phyloP scores from a whole-genome alignment of 2,888 invertebrate species.

The Catocala fraxini region DNA sequence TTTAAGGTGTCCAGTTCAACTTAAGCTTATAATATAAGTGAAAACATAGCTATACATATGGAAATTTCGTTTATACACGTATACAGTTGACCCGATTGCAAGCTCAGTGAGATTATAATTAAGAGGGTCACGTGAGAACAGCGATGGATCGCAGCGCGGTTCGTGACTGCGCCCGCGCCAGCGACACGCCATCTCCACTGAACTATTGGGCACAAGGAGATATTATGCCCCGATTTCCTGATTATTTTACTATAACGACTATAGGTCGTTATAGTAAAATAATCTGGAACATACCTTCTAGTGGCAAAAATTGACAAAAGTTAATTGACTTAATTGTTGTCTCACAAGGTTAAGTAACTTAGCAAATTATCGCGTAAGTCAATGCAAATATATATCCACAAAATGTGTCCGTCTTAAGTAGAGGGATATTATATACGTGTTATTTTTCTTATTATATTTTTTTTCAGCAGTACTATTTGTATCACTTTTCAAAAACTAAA shows the following conservation, averaged over 20 bases:
- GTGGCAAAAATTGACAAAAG: no score
- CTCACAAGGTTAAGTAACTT: no score
- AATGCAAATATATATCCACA: no score
- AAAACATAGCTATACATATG: slow-evolving; percentile 4
- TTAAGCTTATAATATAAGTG: background rate
- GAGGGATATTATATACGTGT: no score
- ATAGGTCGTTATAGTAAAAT: no score
- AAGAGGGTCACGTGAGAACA: slow-evolving; percentile 79
- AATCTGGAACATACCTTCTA: background rate
- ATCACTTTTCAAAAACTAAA: no score
- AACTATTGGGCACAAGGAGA: slow-evolving; percentile 80
- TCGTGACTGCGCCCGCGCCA: slow-evolving; percentile 77
- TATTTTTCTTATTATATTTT: no score
- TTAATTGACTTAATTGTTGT: no score
- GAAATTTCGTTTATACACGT: slow-evolving; percentile 34
- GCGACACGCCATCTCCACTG: slow-evolving; percentile 78
- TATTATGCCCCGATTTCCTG: slow-evolving; percentile 74
- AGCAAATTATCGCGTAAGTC: no score
- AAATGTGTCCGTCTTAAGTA: no score
- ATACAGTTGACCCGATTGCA: slow-evolving; percentile 65
- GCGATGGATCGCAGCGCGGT: slow-evolving; percentile 57
- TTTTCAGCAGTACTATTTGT: no score
- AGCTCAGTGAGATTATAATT: slow-evolving; percentile 71
- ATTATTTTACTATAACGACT: slow-evolving; percentile 39
- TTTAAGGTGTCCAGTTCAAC: no score